These are phyloP conservation scores for Lasioglossum albipes DNA, from an alignment of 1,140 invertebrate genomes.

Conservation along the genomic window DNA sequence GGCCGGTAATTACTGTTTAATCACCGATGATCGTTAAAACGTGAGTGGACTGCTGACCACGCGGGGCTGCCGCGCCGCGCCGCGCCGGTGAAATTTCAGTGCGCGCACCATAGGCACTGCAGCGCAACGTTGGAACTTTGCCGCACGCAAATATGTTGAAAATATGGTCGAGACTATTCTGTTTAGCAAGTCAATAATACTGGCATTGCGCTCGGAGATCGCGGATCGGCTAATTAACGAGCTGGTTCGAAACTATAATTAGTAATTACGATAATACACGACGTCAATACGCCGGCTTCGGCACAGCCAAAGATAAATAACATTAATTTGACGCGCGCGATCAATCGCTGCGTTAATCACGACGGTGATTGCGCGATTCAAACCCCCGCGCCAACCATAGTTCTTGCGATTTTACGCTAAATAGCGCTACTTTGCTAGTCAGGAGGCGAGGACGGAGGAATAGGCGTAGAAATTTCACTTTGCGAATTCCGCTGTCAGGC, in stretches of 20 bases:
- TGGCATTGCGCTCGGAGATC: constrained; percentile 47
- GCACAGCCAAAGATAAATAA: constrained; percentile 58
- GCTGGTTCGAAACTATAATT: constrained; percentile 62
- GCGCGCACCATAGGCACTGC: neutral
- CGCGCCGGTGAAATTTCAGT: constrained; percentile 37
- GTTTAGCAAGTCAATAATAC: constrained; percentile 66
- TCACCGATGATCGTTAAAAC: constrained; percentile 39
- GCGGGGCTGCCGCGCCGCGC: constrained; percentile 26
- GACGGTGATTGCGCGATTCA: constrained; percentile 42
- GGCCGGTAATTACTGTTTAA: constrained; percentile 39
- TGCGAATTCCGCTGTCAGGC: no score
- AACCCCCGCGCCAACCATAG: neutral
- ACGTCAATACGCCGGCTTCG: constrained; percentile 29
- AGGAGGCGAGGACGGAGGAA: neutral
- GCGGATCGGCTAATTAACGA: constrained; percentile 58
- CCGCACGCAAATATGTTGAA: constrained; percentile 52
- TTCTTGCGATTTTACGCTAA: constrained; percentile 14
- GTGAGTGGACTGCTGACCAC: constrained; percentile 28
- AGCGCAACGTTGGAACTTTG: constrained; percentile 23
- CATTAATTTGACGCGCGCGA: constrained; percentile 55
- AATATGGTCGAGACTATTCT: constrained; percentile 61
- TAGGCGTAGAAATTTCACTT: no score
- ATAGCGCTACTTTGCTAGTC: neutral
- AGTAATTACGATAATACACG: constrained; percentile 63
- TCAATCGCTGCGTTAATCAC: constrained; percentile 49